These are phyloP conservation scores for Mactra quadrangularis DNA, from an alignment of 1,140 invertebrate species.

Conservation along the genomic window DNA sequence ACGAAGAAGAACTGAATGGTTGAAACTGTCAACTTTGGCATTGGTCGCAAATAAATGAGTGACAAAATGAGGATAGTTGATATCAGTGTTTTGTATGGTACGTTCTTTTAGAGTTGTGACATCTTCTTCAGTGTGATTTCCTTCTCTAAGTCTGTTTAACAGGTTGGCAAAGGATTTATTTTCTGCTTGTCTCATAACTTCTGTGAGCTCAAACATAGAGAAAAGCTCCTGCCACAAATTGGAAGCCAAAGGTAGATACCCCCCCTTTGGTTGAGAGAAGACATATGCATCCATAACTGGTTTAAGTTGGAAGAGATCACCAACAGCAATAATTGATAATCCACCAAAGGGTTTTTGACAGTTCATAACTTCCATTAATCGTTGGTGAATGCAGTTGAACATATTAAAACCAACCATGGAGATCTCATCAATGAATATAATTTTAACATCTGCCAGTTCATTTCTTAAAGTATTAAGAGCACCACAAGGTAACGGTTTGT, in stretches of 20 bases:
- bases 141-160: conserved; percentile 65
- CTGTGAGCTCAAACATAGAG: conserved; percentile 61
- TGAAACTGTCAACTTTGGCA: conserved; percentile 3
- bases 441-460: conserved; percentile 19
- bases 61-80: conserved; percentile 10
- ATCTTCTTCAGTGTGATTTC: conserved; percentile 64
- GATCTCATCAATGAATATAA: conserved; percentile 61
- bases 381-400: conserved; percentile 41
- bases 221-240: conserved; percentile 67
- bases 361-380: conserved; percentile 47
- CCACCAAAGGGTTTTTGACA: conserved; percentile 42
- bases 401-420: conserved; percentile 61
- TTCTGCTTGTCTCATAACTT: conserved; percentile 67
- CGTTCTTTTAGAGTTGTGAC: conserved; percentile 33
- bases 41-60: conserved; percentile 11
- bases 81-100: not conserved
- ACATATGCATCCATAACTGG: conserved; percentile 63
- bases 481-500: conserved; percentile 21
- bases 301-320: too few relatives aligned
- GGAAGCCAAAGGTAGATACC: conserved; percentile 56
- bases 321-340: conserved; percentile 52
- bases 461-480: conserved; percentile 38
- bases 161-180: conserved; percentile 62
- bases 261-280: conserved; percentile 49
- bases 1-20: not conserved